Percentiles rank a stretch among this genome's conserved stretches.
These are phyloP conservation scores for Scaeva pyrastri DNA, from an alignment of 2,888 invertebrate species.

Conservation along the genomic window DNA sequence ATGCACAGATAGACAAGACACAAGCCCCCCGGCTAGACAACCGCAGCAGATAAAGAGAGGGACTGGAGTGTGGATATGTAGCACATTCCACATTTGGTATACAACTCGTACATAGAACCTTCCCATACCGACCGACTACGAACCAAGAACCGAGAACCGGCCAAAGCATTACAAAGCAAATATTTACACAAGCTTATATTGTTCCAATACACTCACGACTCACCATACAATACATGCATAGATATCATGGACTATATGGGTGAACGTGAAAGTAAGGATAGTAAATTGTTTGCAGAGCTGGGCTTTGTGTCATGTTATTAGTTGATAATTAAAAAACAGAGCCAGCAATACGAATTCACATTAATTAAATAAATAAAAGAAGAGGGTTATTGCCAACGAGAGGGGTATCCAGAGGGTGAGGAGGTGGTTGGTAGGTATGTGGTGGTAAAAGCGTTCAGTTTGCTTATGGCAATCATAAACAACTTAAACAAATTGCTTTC, in stretches of 20 bases:
- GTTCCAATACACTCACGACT: slow-evolving; percentile 8
- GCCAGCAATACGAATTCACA: slow-evolving; percentile 52
- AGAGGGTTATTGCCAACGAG: neutral
- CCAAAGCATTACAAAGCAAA: slow-evolving; percentile 61
- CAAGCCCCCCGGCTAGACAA: slow-evolving; percentile 28
- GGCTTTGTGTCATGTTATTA: slow-evolving; percentile 56
- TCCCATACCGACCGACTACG: slow-evolving; percentile 13
- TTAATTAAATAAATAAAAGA: slow-evolving; percentile 62
- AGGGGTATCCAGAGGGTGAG: too few relatives aligned
- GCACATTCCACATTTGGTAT: neutral
- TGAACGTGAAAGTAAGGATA: slow-evolving; percentile 14
- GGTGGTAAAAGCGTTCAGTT: slow-evolving; percentile 8
- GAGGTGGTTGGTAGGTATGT: neutral
- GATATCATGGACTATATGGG: neutral
- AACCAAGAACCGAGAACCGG: slow-evolving; percentile 29
- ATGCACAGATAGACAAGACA: neutral
- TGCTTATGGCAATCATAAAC: slow-evolving; percentile 26
- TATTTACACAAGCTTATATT: slow-evolving; percentile 56
- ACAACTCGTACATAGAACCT: too few relatives aligned
- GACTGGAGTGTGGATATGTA: neutral
- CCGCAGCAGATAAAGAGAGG: neutral
- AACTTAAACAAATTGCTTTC: slow-evolving; percentile 46
- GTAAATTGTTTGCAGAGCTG: slow-evolving; percentile 59
- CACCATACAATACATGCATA: neutral
- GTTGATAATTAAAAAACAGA: slow-evolving; percentile 64